Percentiles rank a stretch among this genome's conserved stretches.
These are phyloP conservation scores for Drosophila parabipectinata DNA, from an alignment of 1,140 invertebrate genomes.

Conservation along the genomic window DNA sequence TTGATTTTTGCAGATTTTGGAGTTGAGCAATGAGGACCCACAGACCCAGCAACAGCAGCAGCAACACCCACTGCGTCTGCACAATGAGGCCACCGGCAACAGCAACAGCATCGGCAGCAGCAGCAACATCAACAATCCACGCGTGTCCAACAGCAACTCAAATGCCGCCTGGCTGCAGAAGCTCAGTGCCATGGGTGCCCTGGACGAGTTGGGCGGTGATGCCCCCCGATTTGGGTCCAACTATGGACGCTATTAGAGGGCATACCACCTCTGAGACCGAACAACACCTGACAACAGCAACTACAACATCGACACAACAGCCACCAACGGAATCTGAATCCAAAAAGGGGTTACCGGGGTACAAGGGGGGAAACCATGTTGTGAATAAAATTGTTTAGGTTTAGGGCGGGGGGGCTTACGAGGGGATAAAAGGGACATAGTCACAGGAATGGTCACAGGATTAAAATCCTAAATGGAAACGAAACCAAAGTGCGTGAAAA, in stretches of 20 bases:
- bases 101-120: conserved; percentile 2
- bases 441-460: conserved; percentile 25
- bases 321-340: conserved; percentile 23
- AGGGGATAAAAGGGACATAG: conserved; percentile 13
- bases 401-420: not conserved
- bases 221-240: conserved; percentile 21
- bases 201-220: conserved; percentile 61
- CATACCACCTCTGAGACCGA: conserved; percentile 1
- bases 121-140: conserved; percentile 48
- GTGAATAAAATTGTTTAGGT: conserved; percentile 13
- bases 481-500: conserved; percentile 39
- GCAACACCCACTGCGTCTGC: conserved; percentile 69
- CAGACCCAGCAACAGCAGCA: conserved; percentile 64
- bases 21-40: conserved; percentile 81
- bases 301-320: conserved; percentile 6
- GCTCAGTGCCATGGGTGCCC: conserved; percentile 65
- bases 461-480: conserved; percentile 40
- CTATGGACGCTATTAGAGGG: conserved; percentile 63
- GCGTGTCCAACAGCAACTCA: conserved; percentile 47
- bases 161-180: conserved; percentile 77
- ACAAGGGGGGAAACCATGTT: conserved; percentile 19
- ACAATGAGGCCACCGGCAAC: conserved; percentile 71
- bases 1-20: conserved; percentile 78
- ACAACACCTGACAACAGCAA: conserved; percentile 11
- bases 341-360: conserved; percentile 2